Conservation (phyloP, 2,888 invertebrate species). For the Troilus luridus region DNA sequence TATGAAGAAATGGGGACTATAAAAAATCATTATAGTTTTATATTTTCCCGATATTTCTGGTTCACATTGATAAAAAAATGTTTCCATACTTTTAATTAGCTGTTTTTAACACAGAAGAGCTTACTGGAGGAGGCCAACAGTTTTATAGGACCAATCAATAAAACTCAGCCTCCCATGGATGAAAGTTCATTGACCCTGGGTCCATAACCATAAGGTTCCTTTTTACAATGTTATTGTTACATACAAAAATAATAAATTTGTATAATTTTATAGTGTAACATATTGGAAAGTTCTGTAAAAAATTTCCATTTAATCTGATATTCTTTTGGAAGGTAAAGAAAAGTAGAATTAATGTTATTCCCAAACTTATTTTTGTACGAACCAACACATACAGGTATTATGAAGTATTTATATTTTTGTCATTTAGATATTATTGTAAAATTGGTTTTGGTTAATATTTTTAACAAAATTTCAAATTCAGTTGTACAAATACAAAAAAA, state of each 20-base stretch:
- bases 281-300: background rate
- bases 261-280: background rate
- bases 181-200: background rate
- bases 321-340: background rate
- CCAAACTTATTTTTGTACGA: background rate
- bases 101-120: background rate
- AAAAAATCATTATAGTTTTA: background rate
- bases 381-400: background rate
- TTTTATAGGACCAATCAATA: slow-evolving; percentile 45
- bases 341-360: background rate
- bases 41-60: background rate
- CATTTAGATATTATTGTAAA: background rate
- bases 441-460: background rate
- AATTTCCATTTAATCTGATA: background rate
- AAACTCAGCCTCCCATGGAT: slow-evolving; percentile 27
- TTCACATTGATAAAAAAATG: background rate
- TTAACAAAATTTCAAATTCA: background rate
- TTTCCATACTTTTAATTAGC: background rate
- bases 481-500: background rate
- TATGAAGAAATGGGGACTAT: background rate
- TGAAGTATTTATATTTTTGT: background rate
- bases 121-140: slow-evolving; percentile 33
- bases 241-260: background rate
- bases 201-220: background rate
- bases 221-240: background rate